A percentile compares a stretch with the other conserved stretches of the same genome.
Evolutionary conservation across 1,140 invertebrate genomes (phyloP).

Genomic region (Zaprionus davidi): DNA sequence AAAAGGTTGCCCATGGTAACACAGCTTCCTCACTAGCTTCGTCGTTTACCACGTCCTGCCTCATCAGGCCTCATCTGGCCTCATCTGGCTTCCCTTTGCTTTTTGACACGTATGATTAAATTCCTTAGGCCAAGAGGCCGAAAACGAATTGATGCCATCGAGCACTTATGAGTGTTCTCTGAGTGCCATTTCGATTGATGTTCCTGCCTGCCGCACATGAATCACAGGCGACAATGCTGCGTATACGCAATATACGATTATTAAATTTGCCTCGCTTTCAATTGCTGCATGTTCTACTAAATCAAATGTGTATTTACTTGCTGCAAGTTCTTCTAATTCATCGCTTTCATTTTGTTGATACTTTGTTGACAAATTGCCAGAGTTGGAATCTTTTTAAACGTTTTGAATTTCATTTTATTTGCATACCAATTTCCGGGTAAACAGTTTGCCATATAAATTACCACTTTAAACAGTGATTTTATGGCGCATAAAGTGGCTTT

Average conservation of each 20-base stretch:
- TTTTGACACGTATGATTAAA: constrained; percentile 39
- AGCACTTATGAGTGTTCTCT: constrained; percentile 30
- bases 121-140: constrained; percentile 41
- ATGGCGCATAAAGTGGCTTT: not conserved
- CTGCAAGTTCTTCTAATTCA: not conserved
- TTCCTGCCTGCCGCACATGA: constrained; percentile 11
- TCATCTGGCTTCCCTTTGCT: not conserved
- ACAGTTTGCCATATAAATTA: not conserved
- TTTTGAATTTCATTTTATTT: not conserved
- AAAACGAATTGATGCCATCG: constrained; percentile 26
- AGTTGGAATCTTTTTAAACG: not conserved
- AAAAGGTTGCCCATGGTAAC: constrained; percentile 1
- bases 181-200: constrained; percentile 29
- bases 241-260: constrained; percentile 25
- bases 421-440: no score
- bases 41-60: not conserved
- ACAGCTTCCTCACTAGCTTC: not conserved
- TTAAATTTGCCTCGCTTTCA: not conserved
- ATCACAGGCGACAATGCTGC: constrained; percentile 15
- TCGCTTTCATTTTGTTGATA: not conserved
- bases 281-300: not conserved
- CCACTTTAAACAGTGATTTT: not conserved
- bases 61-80: not conserved
- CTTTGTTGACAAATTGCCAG: not conserved
- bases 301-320: not conserved